Base-by-base conservation (phyloP, 2,888 invertebrate genomes). In the Ornithoptera priamus region DNA sequence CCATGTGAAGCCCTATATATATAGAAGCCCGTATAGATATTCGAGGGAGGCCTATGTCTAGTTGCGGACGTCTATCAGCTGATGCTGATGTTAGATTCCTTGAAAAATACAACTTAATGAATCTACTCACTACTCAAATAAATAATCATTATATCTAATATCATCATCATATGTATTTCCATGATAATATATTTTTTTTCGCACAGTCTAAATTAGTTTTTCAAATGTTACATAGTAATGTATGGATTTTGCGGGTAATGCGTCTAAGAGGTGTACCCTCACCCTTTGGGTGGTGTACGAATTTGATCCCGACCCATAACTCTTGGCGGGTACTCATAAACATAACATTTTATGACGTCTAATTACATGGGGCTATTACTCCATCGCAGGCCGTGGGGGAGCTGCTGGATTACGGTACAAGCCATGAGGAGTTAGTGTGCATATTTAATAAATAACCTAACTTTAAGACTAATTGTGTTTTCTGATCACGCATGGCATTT, bases 351-450 rank as follows among this genome's bases (percentile, higher is more conserved):
- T 80, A 80, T 76, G 74, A 73, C 71, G 71, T 78, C 77, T 78
- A 80, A 80, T 80, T 80, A 80, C 77, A 75, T 69, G 69, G 60
- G 71, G 77, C 77, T 78, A 79, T 78, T 75, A 77, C 78, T 75
- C 72, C 64, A 73, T 72, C 76, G 76, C 75, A 66, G 77, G 74
- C 71, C 67, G 72, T 63, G 66, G 72, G 74, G 71, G 65, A 39
- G 56, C 66, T 67, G 46, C 60, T 50, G 22, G 18, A 70, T 61
- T 72, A 59, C 70, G 71, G 72, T 67, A 20, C 56, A 71, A 73
- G 62, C 50, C 20, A 72, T 30, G 69, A 72, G 53, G 53, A 20
- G 57, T 20, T 20, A 7, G 18, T 17, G 18, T 50, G 15, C 15
- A 50, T 50, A 15, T 50, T 50, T 50, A 50, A 50, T 50, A 17